Percentiles rank a stretch among this genome's conserved stretches.
phyloP scores from a whole-genome alignment of 2,797 vertebrate species.

The Rhodeus uyekii region DNA sequence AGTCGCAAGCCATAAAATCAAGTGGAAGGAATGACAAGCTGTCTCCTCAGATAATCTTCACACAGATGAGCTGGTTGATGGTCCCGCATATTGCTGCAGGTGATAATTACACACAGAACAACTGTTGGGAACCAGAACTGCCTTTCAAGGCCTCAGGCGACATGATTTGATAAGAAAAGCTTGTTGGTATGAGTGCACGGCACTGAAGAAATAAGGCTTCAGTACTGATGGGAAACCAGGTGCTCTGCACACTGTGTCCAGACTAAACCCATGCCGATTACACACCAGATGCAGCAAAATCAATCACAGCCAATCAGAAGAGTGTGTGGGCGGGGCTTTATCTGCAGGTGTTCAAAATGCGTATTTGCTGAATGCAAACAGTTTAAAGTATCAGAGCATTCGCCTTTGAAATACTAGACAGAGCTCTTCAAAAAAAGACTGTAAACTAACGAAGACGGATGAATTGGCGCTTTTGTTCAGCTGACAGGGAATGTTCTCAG shows the following conservation, averaged over 20 bases:
- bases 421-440: background rate
- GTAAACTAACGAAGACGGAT: background rate
- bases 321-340: background rate
- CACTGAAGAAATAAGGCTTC: background rate
- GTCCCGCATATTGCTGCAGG: conserved; percentile 53
- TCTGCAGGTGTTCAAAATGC: background rate
- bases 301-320: background rate
- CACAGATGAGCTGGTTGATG: background rate
- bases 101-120: conserved; percentile 57
- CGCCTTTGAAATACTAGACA: background rate
- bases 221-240: background rate
- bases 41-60: conserved; percentile 39
- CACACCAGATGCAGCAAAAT: background rate
- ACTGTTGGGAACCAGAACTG: conserved; percentile 44
- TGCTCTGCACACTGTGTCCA: background rate
- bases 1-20: conserved; percentile 54
- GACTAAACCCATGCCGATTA: background rate
- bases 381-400: background rate
- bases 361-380: background rate
- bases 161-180: conserved; percentile 48
- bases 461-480: background rate
- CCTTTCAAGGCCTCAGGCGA: conserved; percentile 62
- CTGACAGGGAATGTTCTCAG: too few species aligned
- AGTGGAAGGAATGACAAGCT: conserved; percentile 43
- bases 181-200: background rate